Percentiles rank a stretch among this genome's conserved stretches.
Conservation (phyloP, 64 coral and sea anemone genomes). For the Montipora sp. region DNA sequence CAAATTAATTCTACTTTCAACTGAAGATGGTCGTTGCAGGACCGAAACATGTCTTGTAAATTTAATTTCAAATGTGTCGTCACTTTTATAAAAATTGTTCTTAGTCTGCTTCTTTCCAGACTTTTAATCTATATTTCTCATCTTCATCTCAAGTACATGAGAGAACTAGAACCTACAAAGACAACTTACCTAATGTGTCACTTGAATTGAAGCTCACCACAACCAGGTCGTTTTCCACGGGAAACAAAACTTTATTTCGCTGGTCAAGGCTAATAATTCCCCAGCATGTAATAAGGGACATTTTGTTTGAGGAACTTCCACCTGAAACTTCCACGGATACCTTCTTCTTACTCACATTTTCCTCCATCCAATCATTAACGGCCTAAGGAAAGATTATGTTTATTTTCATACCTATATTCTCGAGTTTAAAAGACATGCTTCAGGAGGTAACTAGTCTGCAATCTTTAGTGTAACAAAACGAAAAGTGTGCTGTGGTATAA, state of each 20-base stretch:
- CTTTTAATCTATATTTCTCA: no score
- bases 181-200: not conserved
- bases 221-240: conserved; percentile 18
- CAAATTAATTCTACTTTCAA: no score
- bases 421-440: no score
- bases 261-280: not conserved
- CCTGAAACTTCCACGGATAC: conserved; percentile 10
- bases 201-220: not conserved
- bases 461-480: no score
- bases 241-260: not conserved
- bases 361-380: not conserved
- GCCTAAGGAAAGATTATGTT: not conserved
- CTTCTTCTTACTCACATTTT: not conserved
- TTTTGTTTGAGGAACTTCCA: conserved; percentile 10
- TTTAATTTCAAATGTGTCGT: no score
- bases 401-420: not conserved
- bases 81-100: no score
- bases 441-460: no score
- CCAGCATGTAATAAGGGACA: not conserved
- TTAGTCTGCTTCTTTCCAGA: no score
- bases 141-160: no score
- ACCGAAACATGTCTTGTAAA: no score
- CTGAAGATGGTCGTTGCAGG: no score
- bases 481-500: no score
- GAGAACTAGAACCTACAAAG: not conserved